Base-by-base conservation (phyloP, 2,888 invertebrate species). In the Julus scandinavius region DNA sequence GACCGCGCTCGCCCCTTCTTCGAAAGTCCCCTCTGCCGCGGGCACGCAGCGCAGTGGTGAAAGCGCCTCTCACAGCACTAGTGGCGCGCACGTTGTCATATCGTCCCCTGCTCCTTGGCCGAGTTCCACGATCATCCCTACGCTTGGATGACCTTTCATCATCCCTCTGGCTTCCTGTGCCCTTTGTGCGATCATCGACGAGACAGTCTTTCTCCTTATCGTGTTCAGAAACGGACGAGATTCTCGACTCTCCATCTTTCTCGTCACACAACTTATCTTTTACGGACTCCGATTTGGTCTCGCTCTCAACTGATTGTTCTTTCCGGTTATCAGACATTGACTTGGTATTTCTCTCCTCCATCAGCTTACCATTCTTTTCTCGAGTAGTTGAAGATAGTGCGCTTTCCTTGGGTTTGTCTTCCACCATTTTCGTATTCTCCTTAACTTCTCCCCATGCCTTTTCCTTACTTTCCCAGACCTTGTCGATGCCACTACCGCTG, bases 171-270 rank as follows among this genome's bases (percentile, higher is more conserved):
- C 88, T 89, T 58, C 38, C 87, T 54, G 85, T 88, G 58, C 87
- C 72, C 88, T 88, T 86, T 45, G 20, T 17, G 29, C 58, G 90
- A 88, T 94, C 94, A 45, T 94, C 94, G 90, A 94, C 93, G 9
- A 72, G 17, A 9, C 20, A 2, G 4, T 94, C 93, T 91, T 95
- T 95, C 88, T 95, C 90, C 29, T 88, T 83, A 85, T 90, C 90
- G 89, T 89, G 89, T 4, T 87, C 83, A 1, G 17, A 11, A n/a
- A n/a, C 0, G 45, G 45, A 11, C 17, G 40, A 41, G 7, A 45
- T n/a, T 11, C 72, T 58, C 45, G n/a, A 2, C 13, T 85, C 85
- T 2, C 45, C 45, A 11, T 45, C 49, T 13, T 85, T 85, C 13
- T 49, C 45, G 29, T 85, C 85, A 41, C 50, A 29, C 11, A 13